Base-by-base conservation (phyloP, 2,797 vertebrate genomes). In the Cheirogaleus major region DNA sequence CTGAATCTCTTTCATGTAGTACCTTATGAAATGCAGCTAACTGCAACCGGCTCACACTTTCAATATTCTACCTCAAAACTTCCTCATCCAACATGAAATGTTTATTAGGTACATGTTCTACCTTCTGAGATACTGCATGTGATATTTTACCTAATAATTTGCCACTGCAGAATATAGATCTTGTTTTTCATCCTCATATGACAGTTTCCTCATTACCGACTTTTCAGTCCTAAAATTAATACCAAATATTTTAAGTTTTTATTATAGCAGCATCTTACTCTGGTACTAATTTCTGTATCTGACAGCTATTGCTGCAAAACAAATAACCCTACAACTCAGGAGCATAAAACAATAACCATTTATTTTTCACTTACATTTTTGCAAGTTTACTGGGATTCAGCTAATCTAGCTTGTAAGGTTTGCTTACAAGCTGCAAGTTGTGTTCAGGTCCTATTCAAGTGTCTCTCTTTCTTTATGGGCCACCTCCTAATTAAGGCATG, bases 21-120 rank as follows among this genome's bases (percentile, higher is more conserved):
- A 65, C 30, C 59, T 81, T 91, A 89, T 55, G 83, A 88, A 85
- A 89, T 57, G 32, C 75, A 93, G 76, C 67, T 80, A 84, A 91
- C 75, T 57, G 32, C 38, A 84, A 48, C 27, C 52, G 85, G 52
- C 30, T 84, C 82, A 81, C 0, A n/a, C n/a, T 89, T 92, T 61
- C 27, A 91, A 57, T 22, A 41, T 59, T 78, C 55, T 72, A 57
- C 20, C 43, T 94, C 75, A 75, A 80, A 95, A 73, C 48, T 23
- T 84, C 65, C 72, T 83, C 73, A 73, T 50, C 69, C 35, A 52
- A 83, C 35, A 79, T 18, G 50, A 92, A 93, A 25, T 86, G 35
- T 81, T 61, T 52, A 80, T 82, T 78, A 78, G 73, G n/a, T 73
- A 59, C 14, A 70, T 81, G 70, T 94, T 73, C 43, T 85, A n/a